phyloP scores from a whole-genome alignment of 2,797 vertebrate species.

The Amphiprion clarkii region DNA sequence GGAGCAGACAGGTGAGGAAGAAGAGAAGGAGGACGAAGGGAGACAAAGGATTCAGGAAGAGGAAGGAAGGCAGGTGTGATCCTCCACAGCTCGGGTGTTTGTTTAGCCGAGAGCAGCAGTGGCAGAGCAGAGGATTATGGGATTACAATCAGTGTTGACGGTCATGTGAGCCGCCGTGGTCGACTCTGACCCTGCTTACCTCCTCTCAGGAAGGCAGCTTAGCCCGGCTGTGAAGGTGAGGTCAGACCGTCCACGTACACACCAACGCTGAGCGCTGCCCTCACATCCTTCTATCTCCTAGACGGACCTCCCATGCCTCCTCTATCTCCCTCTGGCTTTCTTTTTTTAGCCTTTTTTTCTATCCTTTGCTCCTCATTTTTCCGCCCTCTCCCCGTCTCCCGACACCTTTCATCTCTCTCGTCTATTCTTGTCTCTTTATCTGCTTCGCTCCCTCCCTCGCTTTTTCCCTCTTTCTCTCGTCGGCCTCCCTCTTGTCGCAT shows the following conservation, averaged over 20 bases:
- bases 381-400: slow-evolving; percentile 24
- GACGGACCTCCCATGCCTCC: slow-evolving; percentile 21
- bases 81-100: slow-evolving; percentile 65
- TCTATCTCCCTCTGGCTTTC: slow-evolving; percentile 19
- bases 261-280: slow-evolving; percentile 31
- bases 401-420: slow-evolving; percentile 26
- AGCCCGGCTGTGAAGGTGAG: slow-evolving; percentile 78
- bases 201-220: slow-evolving; percentile 78
- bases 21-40: neutral
- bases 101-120: slow-evolving; percentile 70
- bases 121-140: slow-evolving; percentile 80
- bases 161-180: slow-evolving; percentile 82
- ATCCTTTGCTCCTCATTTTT: slow-evolving; percentile 9
- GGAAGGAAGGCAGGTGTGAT: slow-evolving; percentile 64
- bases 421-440: slow-evolving; percentile 54
- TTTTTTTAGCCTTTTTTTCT: slow-evolving; percentile 5
- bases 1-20: neutral
- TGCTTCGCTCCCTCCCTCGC: slow-evolving; percentile 44
- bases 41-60: neutral
- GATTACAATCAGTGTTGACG: slow-evolving; percentile 79
- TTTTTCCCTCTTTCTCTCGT: slow-evolving; percentile 51
- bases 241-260: slow-evolving; percentile 42
- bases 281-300: slow-evolving; percentile 43
- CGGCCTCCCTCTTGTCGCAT: slow-evolving; percentile 48
- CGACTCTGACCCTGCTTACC: slow-evolving; percentile 84